These are phyloP conservation scores for Tapirus indicus DNA, from an alignment of 2,797 vertebrate genomes.

Conservation along the genomic window DNA sequence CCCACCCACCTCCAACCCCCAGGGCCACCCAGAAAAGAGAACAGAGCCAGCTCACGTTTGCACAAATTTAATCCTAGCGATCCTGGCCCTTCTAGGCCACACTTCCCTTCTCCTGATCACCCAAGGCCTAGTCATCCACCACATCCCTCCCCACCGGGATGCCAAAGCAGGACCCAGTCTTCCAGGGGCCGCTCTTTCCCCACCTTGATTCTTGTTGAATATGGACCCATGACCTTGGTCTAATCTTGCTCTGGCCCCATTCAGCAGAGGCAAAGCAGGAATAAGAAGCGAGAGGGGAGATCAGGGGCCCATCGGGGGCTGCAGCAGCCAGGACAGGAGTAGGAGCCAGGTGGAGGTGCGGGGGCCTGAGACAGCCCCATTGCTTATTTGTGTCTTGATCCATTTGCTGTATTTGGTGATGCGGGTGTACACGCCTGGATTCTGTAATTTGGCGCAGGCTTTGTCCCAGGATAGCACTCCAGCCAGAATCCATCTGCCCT, in stretches of 20 bases:
- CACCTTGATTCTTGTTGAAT: background rate
- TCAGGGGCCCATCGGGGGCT: background rate
- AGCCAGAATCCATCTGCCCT: slow-evolving; percentile 73
- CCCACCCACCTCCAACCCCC: background rate
- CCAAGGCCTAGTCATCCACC: background rate
- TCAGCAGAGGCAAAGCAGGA: background rate
- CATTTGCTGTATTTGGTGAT: slow-evolving; percentile 68
- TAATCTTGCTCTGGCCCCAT: background rate
- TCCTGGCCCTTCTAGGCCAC: background rate
- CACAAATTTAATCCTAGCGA: slow-evolving; percentile 66
- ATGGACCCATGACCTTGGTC: background rate
- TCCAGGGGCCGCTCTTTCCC: background rate
- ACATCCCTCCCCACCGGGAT: background rate
- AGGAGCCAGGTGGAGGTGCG: background rate
- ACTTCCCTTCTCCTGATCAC: background rate
- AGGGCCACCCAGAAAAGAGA: background rate
- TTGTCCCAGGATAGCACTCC: slow-evolving; percentile 79
- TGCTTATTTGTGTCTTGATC: slow-evolving; percentile 61
- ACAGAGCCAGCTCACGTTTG: slow-evolving; percentile 34
- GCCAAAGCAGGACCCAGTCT: background rate
- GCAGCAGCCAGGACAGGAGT: slow-evolving; percentile 28
- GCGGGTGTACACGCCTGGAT: slow-evolving; percentile 44
- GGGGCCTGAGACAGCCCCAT: background rate
- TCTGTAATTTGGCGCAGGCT: background rate
- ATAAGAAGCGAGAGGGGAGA: background rate